Evolutionary conservation across 1,140 invertebrate genomes (phyloP), one percentile per base, ranked within the genome.

Genomic region (Batillaria attramentaria): DNA sequence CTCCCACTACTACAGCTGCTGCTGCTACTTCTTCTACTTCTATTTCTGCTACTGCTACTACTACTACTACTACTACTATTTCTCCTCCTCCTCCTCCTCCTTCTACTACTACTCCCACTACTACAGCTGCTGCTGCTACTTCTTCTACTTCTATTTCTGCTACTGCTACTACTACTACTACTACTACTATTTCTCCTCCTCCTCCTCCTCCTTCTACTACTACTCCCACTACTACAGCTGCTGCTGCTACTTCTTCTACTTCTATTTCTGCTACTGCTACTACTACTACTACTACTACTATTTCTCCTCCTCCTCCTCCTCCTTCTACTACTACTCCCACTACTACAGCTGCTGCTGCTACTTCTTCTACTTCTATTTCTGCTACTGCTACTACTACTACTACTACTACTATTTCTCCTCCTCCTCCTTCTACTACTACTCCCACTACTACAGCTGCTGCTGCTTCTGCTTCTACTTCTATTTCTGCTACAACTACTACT

Each of bases 361-460:
- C 60, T 65, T 31, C 60, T 65, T 31, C 60, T 65, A 65, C 60
- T 65, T 31, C 60, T 65, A 65, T 33, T 70, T 31, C 68, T 70
- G n/a, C 68, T 42, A 35, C 41, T 70, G 33, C 70, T 72, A 42
- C 33, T 72, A 42, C 70, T 72, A 42, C 70, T 72, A 42, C 37
- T 72, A n/a, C 33, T 72, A 4, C 39, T 41, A 42, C 37, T 72
- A 42, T 42, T 41, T 2, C 37, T 72, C 31, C 70, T 39, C 31
- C n/a, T 72, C 31, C 33, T 72, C 31, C 37, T 72, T 41, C 70
- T 72, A 72, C n/a, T n/a, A n/a, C n/a, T n/a, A n/a, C n/a, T n/a
- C n/a, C n/a, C n/a, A n/a, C n/a, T n/a, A n/a, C n/a, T n/a, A n/a
- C n/a, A n/a, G n/a, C n/a, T n/a, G n/a, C n/a, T n/a, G n/a, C n/a